phyloP scores from a whole-genome alignment of 2,888 invertebrate species.

The Parnassius smintheus region DNA sequence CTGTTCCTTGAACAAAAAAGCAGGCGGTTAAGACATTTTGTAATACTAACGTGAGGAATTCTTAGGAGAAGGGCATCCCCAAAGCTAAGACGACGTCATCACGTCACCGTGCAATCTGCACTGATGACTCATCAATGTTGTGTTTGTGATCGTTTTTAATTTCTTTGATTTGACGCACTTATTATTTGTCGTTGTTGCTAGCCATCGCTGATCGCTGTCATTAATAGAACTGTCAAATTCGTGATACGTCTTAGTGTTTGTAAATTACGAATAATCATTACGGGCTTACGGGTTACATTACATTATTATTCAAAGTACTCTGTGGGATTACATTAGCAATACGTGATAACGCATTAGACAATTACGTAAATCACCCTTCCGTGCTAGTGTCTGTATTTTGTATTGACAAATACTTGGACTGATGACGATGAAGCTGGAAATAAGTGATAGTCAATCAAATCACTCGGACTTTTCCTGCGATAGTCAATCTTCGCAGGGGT shows the following conservation, averaged over 20 bases:
- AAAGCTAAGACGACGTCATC: slow-evolving; percentile 66
- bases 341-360: slow-evolving; percentile 35
- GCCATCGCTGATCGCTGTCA: slow-evolving; percentile 48
- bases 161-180: slow-evolving; percentile 48
- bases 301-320: no score
- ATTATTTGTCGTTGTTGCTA: slow-evolving; percentile 52
- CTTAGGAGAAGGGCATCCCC: slow-evolving; percentile 77
- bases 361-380: slow-evolving; percentile 45
- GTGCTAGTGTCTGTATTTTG: slow-evolving; percentile 39
- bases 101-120: slow-evolving; percentile 66
- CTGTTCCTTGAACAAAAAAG: slow-evolving; percentile 37
- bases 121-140: slow-evolving; percentile 76
- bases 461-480: slow-evolving; percentile 83
- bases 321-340: slow-evolving; percentile 18
- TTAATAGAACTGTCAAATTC: slow-evolving; percentile 59
- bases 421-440: slow-evolving; percentile 82
- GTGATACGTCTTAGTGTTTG: slow-evolving; percentile 41
- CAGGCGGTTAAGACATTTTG: slow-evolving; percentile 61
- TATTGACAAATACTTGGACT: slow-evolving; percentile 46
- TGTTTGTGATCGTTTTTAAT: slow-evolving; percentile 58
- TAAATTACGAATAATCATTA: slow-evolving; percentile 25
- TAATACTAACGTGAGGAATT: slow-evolving; percentile 45
- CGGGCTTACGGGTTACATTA: slow-evolving; percentile 25
- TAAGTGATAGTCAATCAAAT: slow-evolving; percentile 82
- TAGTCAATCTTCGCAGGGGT: slow-evolving; percentile 81